A percentile compares a stretch with the other conserved stretches of the same genome.
Conservation (phyloP, 2,797 vertebrate genomes). For the Pangasius krempfi region DNA sequence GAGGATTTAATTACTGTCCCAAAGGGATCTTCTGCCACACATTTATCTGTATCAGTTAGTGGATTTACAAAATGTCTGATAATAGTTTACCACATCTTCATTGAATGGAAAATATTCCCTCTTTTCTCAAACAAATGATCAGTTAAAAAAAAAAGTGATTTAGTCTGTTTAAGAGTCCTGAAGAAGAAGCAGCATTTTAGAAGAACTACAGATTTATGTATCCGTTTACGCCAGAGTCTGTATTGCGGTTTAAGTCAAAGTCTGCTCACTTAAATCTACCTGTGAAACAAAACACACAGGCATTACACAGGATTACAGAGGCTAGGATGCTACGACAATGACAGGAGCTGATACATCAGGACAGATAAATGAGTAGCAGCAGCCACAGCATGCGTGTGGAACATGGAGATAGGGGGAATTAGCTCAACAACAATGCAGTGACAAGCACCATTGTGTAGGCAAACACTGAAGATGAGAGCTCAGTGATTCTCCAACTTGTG, state of each 20-base stretch:
- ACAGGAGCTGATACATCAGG: conserved; percentile 64
- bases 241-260: conserved; percentile 59
- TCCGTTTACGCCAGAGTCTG: neutral
- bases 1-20: conserved; percentile 29
- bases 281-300: conserved; percentile 69
- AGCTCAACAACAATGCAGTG: conserved; percentile 70
- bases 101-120: conserved; percentile 60
- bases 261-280: conserved; percentile 69
- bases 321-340: conserved; percentile 73
- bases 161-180: conserved; percentile 63
- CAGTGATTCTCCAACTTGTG: conserved; percentile 77
- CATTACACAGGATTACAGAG: conserved; percentile 80
- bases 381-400: conserved; percentile 78
- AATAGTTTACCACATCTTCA: conserved; percentile 60
- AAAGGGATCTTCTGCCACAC: conserved; percentile 37
- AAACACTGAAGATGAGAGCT: conserved; percentile 61
- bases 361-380: conserved; percentile 68
- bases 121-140: conserved; percentile 60
- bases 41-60: conserved; percentile 20
- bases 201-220: conserved; percentile 51
- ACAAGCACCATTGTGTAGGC: conserved; percentile 70
- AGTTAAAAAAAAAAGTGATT: conserved; percentile 47
- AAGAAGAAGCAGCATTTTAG: conserved; percentile 58
- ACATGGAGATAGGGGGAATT: conserved; percentile 82
- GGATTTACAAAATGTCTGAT: conserved; percentile 45